Evolutionary conservation across 1,140 invertebrate species (phyloP).

Genomic region (Camponotus floridanus): DNA sequence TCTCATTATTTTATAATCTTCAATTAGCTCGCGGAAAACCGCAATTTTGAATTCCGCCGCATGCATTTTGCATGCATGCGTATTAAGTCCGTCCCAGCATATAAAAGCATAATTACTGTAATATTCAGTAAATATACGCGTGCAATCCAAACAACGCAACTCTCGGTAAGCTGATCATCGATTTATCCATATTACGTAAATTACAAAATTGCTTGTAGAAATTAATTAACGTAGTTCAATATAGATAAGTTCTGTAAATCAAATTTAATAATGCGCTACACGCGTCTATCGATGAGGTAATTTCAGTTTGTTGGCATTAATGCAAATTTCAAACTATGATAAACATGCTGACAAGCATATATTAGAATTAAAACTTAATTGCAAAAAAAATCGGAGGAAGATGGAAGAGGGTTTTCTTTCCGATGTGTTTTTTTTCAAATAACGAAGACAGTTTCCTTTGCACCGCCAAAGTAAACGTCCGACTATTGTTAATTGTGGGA

Average conservation of each 20-base stretch:
- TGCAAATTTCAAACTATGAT: conserved; percentile 9
- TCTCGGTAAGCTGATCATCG: conserved; percentile 58
- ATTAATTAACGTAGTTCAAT: conserved; percentile 56
- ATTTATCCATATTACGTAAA: conserved; percentile 55
- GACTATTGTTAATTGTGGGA: conserved; percentile 79
- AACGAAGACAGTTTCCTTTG: conserved; percentile 13
- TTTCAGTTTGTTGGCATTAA: conserved; percentile 29
- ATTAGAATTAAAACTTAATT: conserved; percentile 41
- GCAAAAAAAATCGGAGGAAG: neutral
- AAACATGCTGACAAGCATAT: neutral
- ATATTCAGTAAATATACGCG: conserved; percentile 52
- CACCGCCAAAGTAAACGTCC: conserved; percentile 65
- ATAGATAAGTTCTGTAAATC: conserved; percentile 53
- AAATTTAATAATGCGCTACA: conserved; percentile 59
- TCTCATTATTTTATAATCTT: conserved; percentile 40
- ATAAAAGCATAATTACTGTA: conserved; percentile 62
- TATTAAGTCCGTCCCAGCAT: conserved; percentile 52
- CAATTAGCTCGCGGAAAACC: conserved; percentile 39
- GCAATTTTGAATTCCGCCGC: conserved; percentile 52
- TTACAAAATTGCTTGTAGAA: conserved; percentile 63
- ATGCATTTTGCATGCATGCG: conserved; percentile 39
- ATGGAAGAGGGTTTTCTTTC: neutral
- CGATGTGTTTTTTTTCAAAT: neutral
- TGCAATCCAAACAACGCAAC: conserved; percentile 49
- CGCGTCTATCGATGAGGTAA: conserved; percentile 23